Evolutionary conservation across 2,888 invertebrate genomes (phyloP).

Genomic region (Drosophila meridionalis): DNA sequence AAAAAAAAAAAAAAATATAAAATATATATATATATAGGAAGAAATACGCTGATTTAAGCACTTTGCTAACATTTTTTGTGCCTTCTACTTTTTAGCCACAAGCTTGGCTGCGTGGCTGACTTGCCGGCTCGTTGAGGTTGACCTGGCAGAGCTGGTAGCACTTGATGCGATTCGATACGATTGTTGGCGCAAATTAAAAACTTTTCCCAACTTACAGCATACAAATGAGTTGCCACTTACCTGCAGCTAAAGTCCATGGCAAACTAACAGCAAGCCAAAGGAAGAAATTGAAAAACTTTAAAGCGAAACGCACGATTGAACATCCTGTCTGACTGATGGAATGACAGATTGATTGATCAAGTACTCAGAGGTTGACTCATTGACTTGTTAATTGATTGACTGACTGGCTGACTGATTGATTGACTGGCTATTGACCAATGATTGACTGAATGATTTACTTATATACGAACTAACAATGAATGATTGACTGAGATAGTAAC

Average conservation of each 20-base stretch:
- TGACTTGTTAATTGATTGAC: neutral
- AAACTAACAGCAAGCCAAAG: neutral
- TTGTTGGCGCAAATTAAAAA: slow-evolving; percentile 66
- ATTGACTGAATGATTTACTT: neutral
- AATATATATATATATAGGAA: slow-evolving; percentile 15
- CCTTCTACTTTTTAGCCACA: slow-evolving; percentile 19
- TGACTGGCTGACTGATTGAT: neutral
- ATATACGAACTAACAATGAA: no score
- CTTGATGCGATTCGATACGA: slow-evolving; percentile 57
- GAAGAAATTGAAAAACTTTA: slow-evolving; percentile 9
- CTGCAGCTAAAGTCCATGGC: slow-evolving; percentile 48
- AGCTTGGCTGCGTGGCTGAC: slow-evolving; percentile 43
- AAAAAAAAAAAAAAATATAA: no score
- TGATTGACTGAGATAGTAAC: neutral
- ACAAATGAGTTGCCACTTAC: slow-evolving; percentile 64
- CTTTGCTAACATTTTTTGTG: slow-evolving; percentile 45
- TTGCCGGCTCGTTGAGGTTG: slow-evolving; percentile 69
- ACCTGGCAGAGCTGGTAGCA: slow-evolving; percentile 26
- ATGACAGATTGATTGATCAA: neutral
- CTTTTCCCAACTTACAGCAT: slow-evolving; percentile 69
- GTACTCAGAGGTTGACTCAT: neutral
- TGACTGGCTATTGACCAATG: neutral
- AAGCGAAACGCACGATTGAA: neutral
- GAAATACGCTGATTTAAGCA: slow-evolving; percentile 70
- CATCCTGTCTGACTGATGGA: neutral